A percentile compares a stretch with the other conserved stretches of the same genome.
Conservation (phyloP, 2,888 invertebrate genomes). For the Tinea semifulvella region DNA sequence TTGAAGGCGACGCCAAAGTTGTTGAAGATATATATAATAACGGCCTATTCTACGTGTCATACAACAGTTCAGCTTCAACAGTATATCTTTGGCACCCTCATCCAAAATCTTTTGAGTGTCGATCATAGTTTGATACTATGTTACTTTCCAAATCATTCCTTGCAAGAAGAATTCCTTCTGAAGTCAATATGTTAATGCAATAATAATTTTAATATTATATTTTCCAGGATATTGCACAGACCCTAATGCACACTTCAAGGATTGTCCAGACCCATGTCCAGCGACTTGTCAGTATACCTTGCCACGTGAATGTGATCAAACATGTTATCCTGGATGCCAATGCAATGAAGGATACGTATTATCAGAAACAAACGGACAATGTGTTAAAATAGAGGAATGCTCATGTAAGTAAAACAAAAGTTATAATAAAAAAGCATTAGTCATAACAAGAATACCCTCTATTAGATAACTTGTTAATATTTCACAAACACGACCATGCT, state of each 20-base stretch:
- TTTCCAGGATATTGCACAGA: constrained; percentile 17
- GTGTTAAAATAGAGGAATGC: constrained; percentile 17
- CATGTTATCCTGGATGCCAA: constrained; percentile 16
- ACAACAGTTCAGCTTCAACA: no score
- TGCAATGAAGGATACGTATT: constrained; percentile 18
- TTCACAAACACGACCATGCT: no score
- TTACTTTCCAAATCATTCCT: no score
- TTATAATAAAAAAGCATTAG: no score
- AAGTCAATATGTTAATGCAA: background rate
- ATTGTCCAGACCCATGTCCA: constrained; percentile 15
- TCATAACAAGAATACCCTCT: no score
- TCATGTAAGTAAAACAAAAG: constrained; percentile 17
- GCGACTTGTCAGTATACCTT: constrained; percentile 17
- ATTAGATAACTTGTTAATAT: no score
- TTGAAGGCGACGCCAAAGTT: no score
- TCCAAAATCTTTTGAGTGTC: no score
- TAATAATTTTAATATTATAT: background rate
- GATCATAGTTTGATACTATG: no score
- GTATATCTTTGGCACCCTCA: no score
- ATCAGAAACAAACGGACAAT: constrained; percentile 14
- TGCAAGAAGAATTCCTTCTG: background rate
- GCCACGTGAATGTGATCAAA: constrained; percentile 4
- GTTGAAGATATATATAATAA: no score
- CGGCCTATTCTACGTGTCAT: no score
- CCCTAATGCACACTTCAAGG: constrained; percentile 18